Evolutionary conservation across 2,888 invertebrate genomes (phyloP), one percentile per base, ranked within the genome.

Genomic region (Drosophila kanekoi): DNA sequence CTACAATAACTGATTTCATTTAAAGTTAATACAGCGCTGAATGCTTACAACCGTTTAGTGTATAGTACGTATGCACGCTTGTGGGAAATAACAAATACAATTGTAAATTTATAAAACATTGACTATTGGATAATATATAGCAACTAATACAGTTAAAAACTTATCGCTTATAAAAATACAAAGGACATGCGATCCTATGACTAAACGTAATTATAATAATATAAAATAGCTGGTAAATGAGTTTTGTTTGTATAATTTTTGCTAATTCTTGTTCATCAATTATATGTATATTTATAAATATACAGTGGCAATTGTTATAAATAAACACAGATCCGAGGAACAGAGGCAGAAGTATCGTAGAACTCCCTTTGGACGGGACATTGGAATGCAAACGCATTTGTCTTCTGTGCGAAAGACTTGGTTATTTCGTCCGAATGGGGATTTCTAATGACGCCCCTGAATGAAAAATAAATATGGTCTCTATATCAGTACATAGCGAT

Each of bases 41-140:
- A 84, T 81, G 76, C 47, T 84, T 81, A 81, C 87, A 81, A 87
- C 78, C 81, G 78, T n/a, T n/a, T n/a, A n/a, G n/a, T 28, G 28
- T 8, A 18, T 18, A 18, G 18, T 18, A 28, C 28, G 28, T 28
- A 8, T 28, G 28, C 8, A 28, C 2, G 28, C 8, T 28, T 28
- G 23, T 57, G 41, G 49, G 6, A 11, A 28, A 3, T 35, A 28
- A 45, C n/a, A 38, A 32, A 18, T 47, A 54, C 28, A 28, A 14
- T 11, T 18, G 9, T 41, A 35, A 54, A 11, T 13, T 32, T 43
- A 23, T 32, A 37, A 33, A 65, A 48, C 41, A 54, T 33, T 51
- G n/a, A 20, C 10, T 38, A 28, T 37, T 14, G 10, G 14, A 11
- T 8, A n/a, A n/a, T 47, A 54, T 48, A 37, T 35, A 51, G 56